Conservation (phyloP, 2,113 vertebrate species). For the Sclerurus mexicanus region DNA sequence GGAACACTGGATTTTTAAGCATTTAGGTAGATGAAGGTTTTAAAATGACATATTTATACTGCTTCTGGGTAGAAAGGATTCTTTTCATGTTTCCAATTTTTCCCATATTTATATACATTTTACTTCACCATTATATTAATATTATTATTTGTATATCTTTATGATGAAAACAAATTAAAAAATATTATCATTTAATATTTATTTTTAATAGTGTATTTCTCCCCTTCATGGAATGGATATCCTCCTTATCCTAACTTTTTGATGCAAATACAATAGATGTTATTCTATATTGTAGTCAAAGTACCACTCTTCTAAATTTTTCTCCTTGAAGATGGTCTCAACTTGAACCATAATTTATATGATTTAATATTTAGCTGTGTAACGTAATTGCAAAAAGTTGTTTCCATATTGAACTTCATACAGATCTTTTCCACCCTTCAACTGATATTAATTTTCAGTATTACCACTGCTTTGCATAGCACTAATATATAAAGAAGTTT, state of each 20-base stretch:
- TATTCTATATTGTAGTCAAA: neutral
- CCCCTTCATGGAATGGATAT: neutral
- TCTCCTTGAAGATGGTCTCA: neutral
- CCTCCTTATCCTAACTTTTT: neutral
- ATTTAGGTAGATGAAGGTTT: neutral
- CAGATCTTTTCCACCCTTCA: neutral
- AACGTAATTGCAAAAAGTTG: neutral
- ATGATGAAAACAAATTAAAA: neutral
- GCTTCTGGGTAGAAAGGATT: neutral
- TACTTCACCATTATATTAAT: neutral
- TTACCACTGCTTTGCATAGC: neutral
- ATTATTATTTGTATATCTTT: neutral
- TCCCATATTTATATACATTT: neutral
- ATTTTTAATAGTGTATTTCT: neutral
- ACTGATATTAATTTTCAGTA: neutral
- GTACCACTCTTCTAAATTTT: neutral
- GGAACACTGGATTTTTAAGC: neutral
- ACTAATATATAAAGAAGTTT: neutral
- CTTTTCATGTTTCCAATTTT: neutral
- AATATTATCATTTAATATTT: neutral
- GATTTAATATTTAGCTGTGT: neutral
- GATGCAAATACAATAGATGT: neutral
- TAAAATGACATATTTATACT: neutral
- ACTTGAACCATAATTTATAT: neutral
- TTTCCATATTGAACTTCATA: neutral